Evolutionary conservation across 2,113 vertebrate genomes (phyloP), one percentile per base, ranked within the genome.

Genomic region (Zosterops pallidus): DNA sequence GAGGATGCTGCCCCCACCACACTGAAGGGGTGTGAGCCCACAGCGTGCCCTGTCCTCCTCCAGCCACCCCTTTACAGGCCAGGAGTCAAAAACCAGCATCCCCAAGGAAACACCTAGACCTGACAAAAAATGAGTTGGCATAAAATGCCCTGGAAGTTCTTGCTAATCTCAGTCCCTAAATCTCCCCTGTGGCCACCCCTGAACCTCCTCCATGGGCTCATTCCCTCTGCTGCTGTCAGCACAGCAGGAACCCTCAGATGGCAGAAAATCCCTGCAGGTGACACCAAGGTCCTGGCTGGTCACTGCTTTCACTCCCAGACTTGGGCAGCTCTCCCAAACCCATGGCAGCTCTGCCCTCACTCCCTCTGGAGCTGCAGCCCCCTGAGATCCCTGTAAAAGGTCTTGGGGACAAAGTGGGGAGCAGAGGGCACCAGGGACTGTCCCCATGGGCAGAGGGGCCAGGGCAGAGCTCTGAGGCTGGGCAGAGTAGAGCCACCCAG

Each of bases 11-110:
- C 11, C 33, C n/a, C 22, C 25, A 11, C 9, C 25, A 3, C 0
- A 0, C 39, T 0, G 3, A 29, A 29, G 67, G 44, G 11, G 3
- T 0, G 1, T 6, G 55, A 87, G 62, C 67, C n/a, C 67, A 59
- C 1, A 1, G 41, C 53, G 22, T 37, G 60, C 23, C 42, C 63
- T 22, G 47, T 25, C 3, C n/a, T 33, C 26, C 39, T 52, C 22
- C 55, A 82, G 83, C 26, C 74, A 46, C 47, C 1, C 0, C 3
- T 8, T 35, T 22, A 8, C 50, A 42, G 42, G 2, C 0, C 0
- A 41, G 35, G 53, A 62, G 28, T 26, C 60, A 11, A 9, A 14
- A 68, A n/a, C 50, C 78, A 33, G 53, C 39, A 52, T 26, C 33
- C 42, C 31, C 46, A 25, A 18, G 62, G 62, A 65, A 83, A 87